These are phyloP conservation scores for Microtus montanus DNA, from an alignment of 2,113 vertebrate species.

Conservation along the genomic window DNA sequence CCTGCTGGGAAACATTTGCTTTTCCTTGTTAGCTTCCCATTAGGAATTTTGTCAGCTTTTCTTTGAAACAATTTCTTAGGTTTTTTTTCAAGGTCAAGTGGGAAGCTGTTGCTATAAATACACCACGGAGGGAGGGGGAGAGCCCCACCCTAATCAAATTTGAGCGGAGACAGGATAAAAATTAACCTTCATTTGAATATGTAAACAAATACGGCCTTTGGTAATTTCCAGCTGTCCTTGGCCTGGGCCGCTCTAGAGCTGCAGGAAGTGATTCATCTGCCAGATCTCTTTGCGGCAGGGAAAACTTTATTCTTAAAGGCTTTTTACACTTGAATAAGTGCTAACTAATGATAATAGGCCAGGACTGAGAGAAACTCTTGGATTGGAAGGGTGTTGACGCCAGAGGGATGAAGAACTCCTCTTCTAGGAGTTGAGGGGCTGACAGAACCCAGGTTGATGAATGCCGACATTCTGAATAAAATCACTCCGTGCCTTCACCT, in stretches of 20 bases:
- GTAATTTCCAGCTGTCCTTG: conserved; percentile 76
- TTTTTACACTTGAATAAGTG: conserved; percentile 82
- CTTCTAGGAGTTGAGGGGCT: conserved; percentile 85
- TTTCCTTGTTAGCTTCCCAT: conserved; percentile 1
- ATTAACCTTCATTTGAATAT: conserved; percentile 85
- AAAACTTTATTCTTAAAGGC: conserved; percentile 78
- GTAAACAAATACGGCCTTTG: conserved; percentile 72
- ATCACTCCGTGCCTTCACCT: conserved; percentile 86
- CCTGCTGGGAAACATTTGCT: not conserved
- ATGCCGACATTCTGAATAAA: conserved; percentile 91
- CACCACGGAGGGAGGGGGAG: conserved; percentile 49
- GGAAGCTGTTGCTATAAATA: conserved; percentile 60
- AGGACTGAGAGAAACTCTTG: conserved; percentile 78
- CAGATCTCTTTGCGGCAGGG: conserved; percentile 42
- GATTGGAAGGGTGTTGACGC: conserved; percentile 83
- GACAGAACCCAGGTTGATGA: conserved; percentile 89
- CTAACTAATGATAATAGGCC: conserved; percentile 86
- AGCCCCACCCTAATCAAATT: conserved; percentile 81
- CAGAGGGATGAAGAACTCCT: conserved; percentile 85
- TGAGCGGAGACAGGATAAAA: conserved; percentile 76
- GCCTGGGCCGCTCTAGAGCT: conserved; percentile 64
- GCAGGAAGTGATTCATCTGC: conserved; percentile 68
- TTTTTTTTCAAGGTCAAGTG: conserved; percentile 81
- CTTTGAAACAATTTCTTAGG: conserved; percentile 58
- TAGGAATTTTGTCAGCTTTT: conserved; percentile 36